Percentiles rank a stretch among this genome's conserved stretches.
Conservation (phyloP, 1,140 invertebrate species). For the honey bee (Apis mellifera) region DNA sequence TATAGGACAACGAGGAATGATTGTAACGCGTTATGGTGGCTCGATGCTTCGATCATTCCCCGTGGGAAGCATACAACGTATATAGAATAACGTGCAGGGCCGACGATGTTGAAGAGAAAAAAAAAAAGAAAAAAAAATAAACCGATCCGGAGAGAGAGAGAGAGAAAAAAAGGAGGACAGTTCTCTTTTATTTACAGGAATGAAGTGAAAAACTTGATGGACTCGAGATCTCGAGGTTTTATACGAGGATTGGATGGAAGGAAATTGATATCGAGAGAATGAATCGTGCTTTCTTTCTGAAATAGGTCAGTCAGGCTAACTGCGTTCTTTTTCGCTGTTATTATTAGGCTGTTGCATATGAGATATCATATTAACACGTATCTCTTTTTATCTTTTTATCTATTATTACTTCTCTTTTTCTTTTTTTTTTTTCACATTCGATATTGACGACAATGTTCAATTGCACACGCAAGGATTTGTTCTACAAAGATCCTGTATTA, state of each 20-base stretch:
- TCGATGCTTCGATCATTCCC: slow-evolving; percentile 61
- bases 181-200: slow-evolving; percentile 54
- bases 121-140: slow-evolving; percentile 43
- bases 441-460: no score
- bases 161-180: background rate
- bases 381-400: no score
- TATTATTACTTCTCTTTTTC: no score
- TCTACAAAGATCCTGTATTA: background rate
- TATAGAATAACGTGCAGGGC: slow-evolving; percentile 31
- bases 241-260: background rate
- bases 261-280: background rate
- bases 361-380: no score
- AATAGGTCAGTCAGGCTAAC: no score
- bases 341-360: no score
- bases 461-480: no score
- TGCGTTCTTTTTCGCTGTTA: no score
- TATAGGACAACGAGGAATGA: slow-evolving; percentile 50
- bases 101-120: slow-evolving; percentile 14
- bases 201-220: slow-evolving; percentile 36
- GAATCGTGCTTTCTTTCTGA: background rate
- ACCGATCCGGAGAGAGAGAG: slow-evolving; percentile 3
- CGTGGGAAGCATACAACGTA: slow-evolving; percentile 58
- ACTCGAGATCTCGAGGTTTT: background rate
- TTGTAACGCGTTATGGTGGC: slow-evolving; percentile 52
- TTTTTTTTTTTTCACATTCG: no score